These are phyloP conservation scores for Pogonomyrmex californicus DNA, from an alignment of 1,140 invertebrate genomes.

Conservation along the genomic window DNA sequence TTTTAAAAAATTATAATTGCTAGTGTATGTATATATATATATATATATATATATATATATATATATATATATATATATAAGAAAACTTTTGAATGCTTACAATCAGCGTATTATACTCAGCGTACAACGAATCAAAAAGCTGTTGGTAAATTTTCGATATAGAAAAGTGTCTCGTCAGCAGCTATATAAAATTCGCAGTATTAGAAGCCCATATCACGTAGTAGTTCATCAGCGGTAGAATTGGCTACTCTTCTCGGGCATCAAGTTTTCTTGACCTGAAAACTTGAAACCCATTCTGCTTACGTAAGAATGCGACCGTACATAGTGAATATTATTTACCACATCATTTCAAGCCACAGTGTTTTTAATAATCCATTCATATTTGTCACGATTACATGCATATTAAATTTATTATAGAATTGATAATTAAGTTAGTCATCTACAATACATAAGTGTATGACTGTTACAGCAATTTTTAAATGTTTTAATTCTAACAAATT, in stretches of 20 bases:
- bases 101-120: constrained; percentile 34
- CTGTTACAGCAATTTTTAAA: neutral
- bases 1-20: neutral
- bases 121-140: constrained; percentile 62
- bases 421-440: neutral
- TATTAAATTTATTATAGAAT: neutral
- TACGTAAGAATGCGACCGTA: constrained; percentile 18
- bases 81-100: constrained; percentile 36
- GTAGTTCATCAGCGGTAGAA: constrained; percentile 74
- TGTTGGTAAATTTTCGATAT: constrained; percentile 53
- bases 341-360: neutral
- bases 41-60: too few species aligned
- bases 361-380: neutral
- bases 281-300: constrained; percentile 71
- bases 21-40: too few species aligned
- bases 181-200: constrained; percentile 68
- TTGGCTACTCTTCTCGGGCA: constrained; percentile 73
- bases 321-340: neutral
- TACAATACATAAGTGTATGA: neutral
- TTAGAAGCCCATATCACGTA: constrained; percentile 77
- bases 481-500: neutral
- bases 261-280: constrained; percentile 77
- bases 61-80: neutral
- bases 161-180: constrained; percentile 46
- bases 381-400: neutral